phyloP scores from a whole-genome alignment of 1,140 invertebrate species.

The Heliconius nattereri region DNA sequence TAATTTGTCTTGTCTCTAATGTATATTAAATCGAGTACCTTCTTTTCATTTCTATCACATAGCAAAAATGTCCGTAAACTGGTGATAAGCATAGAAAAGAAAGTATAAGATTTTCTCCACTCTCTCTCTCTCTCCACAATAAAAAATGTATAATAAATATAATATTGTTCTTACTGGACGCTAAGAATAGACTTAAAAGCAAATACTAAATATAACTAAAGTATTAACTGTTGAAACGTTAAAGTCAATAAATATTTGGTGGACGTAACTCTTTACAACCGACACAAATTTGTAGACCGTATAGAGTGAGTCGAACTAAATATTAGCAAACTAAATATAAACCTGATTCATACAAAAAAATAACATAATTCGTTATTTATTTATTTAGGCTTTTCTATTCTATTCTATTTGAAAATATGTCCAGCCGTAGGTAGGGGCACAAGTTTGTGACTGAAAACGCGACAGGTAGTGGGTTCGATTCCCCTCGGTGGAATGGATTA shows the following conservation, averaged over 20 bases:
- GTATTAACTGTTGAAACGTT: not conserved
- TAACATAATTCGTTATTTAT: not conserved
- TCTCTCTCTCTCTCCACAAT: too few species aligned
- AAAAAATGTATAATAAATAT: not conserved
- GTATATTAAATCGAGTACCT: too few species aligned
- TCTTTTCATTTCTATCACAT: too few species aligned
- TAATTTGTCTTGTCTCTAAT: too few species aligned
- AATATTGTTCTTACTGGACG: not conserved
- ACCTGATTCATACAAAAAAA: not conserved
- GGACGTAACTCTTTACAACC: not conserved
- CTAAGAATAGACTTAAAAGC: not conserved
- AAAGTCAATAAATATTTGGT: not conserved
- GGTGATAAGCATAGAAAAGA: not conserved
- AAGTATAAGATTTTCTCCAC: not conserved
- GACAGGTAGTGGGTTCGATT: too few species aligned
- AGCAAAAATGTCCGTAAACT: too few species aligned
- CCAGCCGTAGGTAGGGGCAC: too few species aligned
- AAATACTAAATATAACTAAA: slow-evolving; percentile 1
- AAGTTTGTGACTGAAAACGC: too few species aligned
- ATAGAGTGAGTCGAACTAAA: not conserved
- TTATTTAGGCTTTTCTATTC: too few species aligned
- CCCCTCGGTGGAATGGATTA: too few species aligned
- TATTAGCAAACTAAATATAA: not conserved
- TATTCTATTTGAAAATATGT: too few species aligned
- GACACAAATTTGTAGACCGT: not conserved